Evolutionary conservation across 2,113 vertebrate genomes (phyloP).

Genomic region (Ploceus nigricollis): DNA sequence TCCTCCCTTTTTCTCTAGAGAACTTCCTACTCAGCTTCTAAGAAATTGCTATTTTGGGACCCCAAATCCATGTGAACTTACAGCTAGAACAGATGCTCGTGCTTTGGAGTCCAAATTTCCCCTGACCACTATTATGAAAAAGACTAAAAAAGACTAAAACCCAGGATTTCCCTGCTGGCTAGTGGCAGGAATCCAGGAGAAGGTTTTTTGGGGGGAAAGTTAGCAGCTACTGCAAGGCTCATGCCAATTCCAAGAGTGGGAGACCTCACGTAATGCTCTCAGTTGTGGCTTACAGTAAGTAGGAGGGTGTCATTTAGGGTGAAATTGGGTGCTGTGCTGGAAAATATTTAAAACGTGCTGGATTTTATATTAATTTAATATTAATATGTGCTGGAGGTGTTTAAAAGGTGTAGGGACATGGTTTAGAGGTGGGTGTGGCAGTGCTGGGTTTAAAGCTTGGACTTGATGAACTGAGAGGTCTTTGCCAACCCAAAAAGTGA

Average conservation of each 20-base stretch:
- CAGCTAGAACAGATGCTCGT: neutral
- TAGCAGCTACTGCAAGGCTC: neutral
- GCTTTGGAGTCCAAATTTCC: neutral
- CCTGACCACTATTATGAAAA: neutral
- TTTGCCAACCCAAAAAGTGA: neutral
- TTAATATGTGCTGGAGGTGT: neutral
- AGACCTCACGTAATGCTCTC: neutral
- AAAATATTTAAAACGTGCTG: neutral
- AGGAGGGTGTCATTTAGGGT: neutral
- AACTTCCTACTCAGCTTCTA: neutral
- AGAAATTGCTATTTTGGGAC: neutral
- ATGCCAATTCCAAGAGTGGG: neutral
- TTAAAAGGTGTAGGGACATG: neutral
- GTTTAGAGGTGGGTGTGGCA: neutral
- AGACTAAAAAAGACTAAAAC: neutral
- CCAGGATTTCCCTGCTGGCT: neutral
- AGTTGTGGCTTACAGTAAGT: neutral
- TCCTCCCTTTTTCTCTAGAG: neutral
- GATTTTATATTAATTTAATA: neutral
- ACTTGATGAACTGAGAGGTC: neutral
- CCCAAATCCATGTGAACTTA: neutral
- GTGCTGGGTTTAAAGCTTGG: neutral
- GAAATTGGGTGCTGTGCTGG: neutral
- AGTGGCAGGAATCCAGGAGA: neutral
- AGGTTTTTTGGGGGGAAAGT: neutral